These are phyloP conservation scores for Eremobia ochroleuca DNA, from an alignment of 2,888 invertebrate species.

Conservation along the genomic window DNA sequence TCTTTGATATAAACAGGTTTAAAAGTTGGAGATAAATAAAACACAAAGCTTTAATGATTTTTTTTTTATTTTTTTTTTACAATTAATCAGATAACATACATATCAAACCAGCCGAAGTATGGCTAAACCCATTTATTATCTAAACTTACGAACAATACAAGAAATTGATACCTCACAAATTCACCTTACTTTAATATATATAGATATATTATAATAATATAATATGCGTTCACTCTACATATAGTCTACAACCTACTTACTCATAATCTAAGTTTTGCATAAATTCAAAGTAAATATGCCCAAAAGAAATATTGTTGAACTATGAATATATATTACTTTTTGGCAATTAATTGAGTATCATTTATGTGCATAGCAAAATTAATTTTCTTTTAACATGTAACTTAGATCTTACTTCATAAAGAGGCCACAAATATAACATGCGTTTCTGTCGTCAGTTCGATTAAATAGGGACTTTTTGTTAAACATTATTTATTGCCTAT, in stretches of 20 bases:
- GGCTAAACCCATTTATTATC: conserved; percentile 91
- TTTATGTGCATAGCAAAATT: conserved; percentile 91
- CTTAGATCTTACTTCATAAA: conserved; percentile 91
- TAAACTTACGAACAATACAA: conserved; percentile 91
- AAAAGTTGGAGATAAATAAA: conserved; percentile 79
- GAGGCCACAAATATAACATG: conserved; percentile 91
- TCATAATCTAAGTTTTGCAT: conserved; percentile 91
- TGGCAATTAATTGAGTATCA: conserved; percentile 92
- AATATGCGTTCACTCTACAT: conserved; percentile 90
- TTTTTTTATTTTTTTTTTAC: conserved; percentile 87
- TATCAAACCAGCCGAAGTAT: conserved; percentile 91
- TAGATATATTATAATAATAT: conserved; percentile 89
- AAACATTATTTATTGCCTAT: conserved; percentile 90
- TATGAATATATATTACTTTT: conserved; percentile 91
- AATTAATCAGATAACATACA: conserved; percentile 91
- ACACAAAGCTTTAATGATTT: conserved; percentile 81
- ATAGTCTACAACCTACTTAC: conserved; percentile 91
- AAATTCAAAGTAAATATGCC: conserved; percentile 91
- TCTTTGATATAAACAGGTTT: not conserved
- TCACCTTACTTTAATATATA: conserved; percentile 90
- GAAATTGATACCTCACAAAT: conserved; percentile 91
- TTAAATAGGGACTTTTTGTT: conserved; percentile 91
- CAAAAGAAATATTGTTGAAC: conserved; percentile 91
- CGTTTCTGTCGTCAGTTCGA: conserved; percentile 91
- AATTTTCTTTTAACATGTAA: conserved; percentile 91